Conservation (phyloP, 2,888 invertebrate genomes). For the Ectemnius cavifrons region DNA sequence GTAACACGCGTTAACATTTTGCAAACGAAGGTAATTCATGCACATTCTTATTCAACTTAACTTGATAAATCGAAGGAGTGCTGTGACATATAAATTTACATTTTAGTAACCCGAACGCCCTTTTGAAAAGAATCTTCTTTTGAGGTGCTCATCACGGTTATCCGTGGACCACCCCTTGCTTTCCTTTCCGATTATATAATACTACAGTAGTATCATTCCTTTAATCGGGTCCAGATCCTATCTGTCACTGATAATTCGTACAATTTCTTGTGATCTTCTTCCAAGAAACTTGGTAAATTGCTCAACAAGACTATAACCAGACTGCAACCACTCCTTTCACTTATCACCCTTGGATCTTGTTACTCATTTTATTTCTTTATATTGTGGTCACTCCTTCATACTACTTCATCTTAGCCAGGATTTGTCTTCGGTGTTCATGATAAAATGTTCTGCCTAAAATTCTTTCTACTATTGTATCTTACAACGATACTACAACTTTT, state of each 20-base stretch:
- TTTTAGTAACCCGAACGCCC: conserved; percentile 23
- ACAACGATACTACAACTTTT: too few relatives aligned
- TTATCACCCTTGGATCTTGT: too few relatives aligned
- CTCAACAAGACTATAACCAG: too few relatives aligned
- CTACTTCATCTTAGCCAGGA: too few relatives aligned
- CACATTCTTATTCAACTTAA: background rate
- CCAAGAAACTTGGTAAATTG: background rate
- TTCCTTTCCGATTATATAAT: conserved; percentile 45
- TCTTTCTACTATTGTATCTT: too few relatives aligned
- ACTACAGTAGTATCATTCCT: conserved; percentile 14
- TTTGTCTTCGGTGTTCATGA: too few relatives aligned
- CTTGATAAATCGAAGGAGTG: background rate
- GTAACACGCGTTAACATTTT: conserved; percentile 70
- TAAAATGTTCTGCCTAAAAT: too few relatives aligned
- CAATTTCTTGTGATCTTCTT: background rate
- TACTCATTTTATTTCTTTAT: too few relatives aligned
- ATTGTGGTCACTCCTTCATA: too few relatives aligned
- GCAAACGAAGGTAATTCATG: conserved; percentile 69
- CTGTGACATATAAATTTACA: conserved; percentile 24
- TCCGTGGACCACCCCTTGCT: conserved; percentile 34
- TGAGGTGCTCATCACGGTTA: conserved; percentile 18
- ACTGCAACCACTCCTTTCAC: too few relatives aligned
- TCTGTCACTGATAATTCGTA: conserved; percentile 36
- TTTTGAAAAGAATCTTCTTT: conserved; percentile 26
- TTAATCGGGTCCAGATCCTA: conserved; percentile 5